phyloP scores from a whole-genome alignment of 2,797 vertebrate species.

The Enteromius radiatus region DNA sequence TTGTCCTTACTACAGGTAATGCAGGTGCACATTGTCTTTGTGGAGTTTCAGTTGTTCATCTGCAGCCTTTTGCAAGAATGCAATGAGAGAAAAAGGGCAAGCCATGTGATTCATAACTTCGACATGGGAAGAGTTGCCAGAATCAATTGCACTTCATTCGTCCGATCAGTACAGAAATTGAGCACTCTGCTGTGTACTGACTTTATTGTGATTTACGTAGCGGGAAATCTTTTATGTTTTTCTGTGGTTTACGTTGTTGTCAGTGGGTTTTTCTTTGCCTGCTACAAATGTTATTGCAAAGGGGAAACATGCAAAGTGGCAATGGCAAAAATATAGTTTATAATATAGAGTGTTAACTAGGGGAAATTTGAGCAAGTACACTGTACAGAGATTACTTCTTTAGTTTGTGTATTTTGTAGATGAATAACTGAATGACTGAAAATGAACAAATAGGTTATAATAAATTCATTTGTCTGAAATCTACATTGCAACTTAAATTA shows the following conservation, averaged over 20 bases:
- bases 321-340: background rate
- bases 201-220: conserved; percentile 34
- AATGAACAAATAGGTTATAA: background rate
- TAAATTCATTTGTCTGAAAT: background rate
- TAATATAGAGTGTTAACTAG: background rate
- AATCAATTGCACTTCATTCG: conserved; percentile 50
- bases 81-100: conserved; percentile 11
- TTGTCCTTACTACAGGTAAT: conserved; percentile 46
- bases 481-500: background rate
- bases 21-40: conserved; percentile 29
- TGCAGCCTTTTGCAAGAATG: conserved; percentile 25
- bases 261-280: background rate
- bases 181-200: conserved; percentile 19
- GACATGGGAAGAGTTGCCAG: conserved; percentile 9
- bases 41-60: conserved; percentile 36
- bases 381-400: background rate
- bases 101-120: conserved; percentile 22
- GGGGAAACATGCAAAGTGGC: background rate
- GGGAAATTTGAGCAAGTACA: background rate
- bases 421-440: background rate
- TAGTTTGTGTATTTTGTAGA: background rate
- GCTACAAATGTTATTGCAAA: conserved; percentile 3
- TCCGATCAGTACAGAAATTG: conserved; percentile 44
- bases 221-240: conserved; percentile 25
- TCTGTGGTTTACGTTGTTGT: background rate